Conservation (phyloP, 2,888 invertebrate species). For the Hypercompe scribonia region DNA sequence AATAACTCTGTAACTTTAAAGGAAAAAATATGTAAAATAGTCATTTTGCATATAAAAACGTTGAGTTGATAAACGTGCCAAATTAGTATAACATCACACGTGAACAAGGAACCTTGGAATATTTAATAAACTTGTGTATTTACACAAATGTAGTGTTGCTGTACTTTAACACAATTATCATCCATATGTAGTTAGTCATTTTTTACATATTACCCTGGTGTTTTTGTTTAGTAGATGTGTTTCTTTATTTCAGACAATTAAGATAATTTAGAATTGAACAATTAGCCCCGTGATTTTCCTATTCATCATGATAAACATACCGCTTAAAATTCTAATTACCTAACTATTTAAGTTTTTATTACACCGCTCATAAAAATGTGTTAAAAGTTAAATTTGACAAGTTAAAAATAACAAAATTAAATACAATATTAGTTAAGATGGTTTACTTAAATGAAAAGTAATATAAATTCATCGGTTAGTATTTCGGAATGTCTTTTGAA, state of each 20-base stretch:
- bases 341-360: not conserved
- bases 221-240: not conserved
- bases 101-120: constrained; percentile 11
- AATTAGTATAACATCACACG: not conserved
- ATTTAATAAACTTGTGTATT: not conserved
- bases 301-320: not conserved
- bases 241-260: not conserved
- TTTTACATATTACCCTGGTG: not conserved
- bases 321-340: not conserved
- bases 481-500: not conserved
- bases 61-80: not conserved
- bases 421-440: not conserved
- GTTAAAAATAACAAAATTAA: not conserved
- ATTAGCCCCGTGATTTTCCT: not conserved
- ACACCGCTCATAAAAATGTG: not conserved
- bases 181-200: constrained; percentile 2
- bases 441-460: not conserved
- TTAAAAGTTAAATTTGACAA: not conserved
- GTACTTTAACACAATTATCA: not conserved
- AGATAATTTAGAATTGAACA: not conserved
- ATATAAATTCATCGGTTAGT: not conserved
- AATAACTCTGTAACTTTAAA: not conserved
- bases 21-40: not conserved
- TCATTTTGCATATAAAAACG: not conserved
- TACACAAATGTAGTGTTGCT: not conserved